A percentile compares a stretch with the other conserved stretches of the same genome.
phyloP scores from a whole-genome alignment of 2,888 invertebrate species.

The Cephonodes hylas region DNA sequence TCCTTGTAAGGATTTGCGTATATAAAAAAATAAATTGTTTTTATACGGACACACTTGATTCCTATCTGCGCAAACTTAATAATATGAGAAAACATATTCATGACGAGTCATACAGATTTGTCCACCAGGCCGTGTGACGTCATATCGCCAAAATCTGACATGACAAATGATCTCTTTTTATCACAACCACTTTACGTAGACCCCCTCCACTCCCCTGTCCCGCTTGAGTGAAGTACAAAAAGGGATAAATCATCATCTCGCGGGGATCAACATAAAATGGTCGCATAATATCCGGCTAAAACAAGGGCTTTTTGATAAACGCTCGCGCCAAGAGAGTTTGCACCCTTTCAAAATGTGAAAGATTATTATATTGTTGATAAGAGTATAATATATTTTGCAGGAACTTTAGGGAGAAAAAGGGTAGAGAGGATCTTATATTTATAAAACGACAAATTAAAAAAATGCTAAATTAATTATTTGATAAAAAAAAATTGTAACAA shows the following conservation, averaged over 20 bases:
- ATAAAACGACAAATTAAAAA: neutral
- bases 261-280: constrained; percentile 39
- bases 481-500: too few relatives aligned
- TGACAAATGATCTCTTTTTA: constrained; percentile 67
- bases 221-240: constrained; percentile 7
- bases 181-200: constrained; percentile 41
- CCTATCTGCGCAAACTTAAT: neutral
- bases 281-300: constrained; percentile 49
- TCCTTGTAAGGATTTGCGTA: too few relatives aligned
- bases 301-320: constrained; percentile 58
- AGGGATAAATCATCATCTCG: constrained; percentile 13
- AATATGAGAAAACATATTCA: constrained; percentile 61
- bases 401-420: neutral
- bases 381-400: neutral
- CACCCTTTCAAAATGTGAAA: constrained; percentile 15
- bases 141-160: constrained; percentile 71
- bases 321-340: constrained; percentile 26
- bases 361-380: constrained; percentile 8
- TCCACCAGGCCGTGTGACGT: constrained; percentile 63
- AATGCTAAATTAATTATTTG: neutral
- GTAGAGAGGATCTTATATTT: neutral
- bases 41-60: neutral
- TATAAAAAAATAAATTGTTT: neutral
- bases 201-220: constrained; percentile 25
- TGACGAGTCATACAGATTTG: constrained; percentile 69